A percentile compares a stretch with the other conserved stretches of the same genome.
Conservation (phyloP, 2,888 invertebrate species). For the Polylopha cassiicola region DNA sequence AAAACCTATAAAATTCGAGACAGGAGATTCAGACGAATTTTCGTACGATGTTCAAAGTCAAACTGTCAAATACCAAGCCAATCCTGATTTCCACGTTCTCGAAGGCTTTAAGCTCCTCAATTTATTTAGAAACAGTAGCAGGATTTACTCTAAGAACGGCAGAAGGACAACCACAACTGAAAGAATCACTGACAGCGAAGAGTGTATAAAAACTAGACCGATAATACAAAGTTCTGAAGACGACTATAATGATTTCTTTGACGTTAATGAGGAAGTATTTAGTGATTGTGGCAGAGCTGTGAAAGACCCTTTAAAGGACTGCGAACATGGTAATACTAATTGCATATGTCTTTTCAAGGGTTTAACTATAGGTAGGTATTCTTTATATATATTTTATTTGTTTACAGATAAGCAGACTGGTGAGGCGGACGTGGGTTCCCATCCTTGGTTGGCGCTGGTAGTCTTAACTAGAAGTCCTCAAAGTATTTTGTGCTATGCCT, state of each 20-base stretch:
- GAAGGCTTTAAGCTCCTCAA: slow-evolving; percentile 64
- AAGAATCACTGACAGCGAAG: slow-evolving; percentile 31
- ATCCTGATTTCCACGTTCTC: slow-evolving; percentile 61
- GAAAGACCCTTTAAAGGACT: slow-evolving; percentile 20
- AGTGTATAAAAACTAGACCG: slow-evolving; percentile 34
- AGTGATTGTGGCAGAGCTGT: slow-evolving; percentile 48
- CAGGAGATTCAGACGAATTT: slow-evolving; percentile 34
- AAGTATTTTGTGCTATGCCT: slow-evolving; percentile 57
- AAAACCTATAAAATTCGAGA: slow-evolving; percentile 41
- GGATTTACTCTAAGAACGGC: slow-evolving; percentile 31
- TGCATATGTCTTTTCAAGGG: no score
- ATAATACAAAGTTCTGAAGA: slow-evolving; percentile 30
- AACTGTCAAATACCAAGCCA: slow-evolving; percentile 54
- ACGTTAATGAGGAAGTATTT: slow-evolving; percentile 40
- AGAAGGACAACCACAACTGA: slow-evolving; percentile 39
- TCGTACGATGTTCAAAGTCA: slow-evolving; percentile 43
- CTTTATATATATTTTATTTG: slow-evolving; percentile 4
- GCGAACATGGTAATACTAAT: slow-evolving; percentile 24
- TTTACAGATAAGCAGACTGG: slow-evolving; percentile 40
- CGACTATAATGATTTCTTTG: slow-evolving; percentile 35
- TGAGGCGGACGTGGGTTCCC: slow-evolving; percentile 41
- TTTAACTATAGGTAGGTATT: no score
- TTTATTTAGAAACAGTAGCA: slow-evolving; percentile 46
- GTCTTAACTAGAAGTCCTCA: slow-evolving; percentile 47
- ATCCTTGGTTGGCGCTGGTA: slow-evolving; percentile 60